These are phyloP conservation scores for Setipinna tenuifilis DNA, from an alignment of 2,797 vertebrate genomes.

Conservation along the genomic window DNA sequence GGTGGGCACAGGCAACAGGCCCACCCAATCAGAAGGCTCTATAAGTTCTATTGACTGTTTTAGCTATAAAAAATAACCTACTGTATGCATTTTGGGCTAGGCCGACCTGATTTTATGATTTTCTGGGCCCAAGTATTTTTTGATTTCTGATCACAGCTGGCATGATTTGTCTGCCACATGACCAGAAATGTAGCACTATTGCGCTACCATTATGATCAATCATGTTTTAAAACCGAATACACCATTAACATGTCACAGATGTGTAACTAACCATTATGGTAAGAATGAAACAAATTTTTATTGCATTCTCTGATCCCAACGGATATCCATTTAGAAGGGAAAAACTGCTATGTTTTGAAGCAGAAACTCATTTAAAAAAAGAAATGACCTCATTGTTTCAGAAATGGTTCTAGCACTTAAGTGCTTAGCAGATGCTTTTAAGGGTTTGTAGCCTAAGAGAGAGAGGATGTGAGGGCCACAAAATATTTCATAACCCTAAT, in stretches of 20 bases:
- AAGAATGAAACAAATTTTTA: background rate
- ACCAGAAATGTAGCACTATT: too few relatives aligned
- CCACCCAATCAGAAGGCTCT: too few relatives aligned
- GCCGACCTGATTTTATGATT: too few relatives aligned
- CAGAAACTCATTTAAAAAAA: background rate
- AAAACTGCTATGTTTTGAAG: background rate
- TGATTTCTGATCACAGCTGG: too few relatives aligned
- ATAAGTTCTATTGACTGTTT: too few relatives aligned
- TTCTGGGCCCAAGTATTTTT: too few relatives aligned
- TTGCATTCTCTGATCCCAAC: background rate
- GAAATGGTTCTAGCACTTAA: constrained; percentile 2
- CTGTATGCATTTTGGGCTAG: too few relatives aligned
- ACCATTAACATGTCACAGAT: background rate
- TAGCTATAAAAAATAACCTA: too few relatives aligned
- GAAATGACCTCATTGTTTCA: constrained; percentile 22
- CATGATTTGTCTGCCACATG: too few relatives aligned
- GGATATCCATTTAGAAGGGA: background rate
- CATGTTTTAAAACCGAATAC: too few relatives aligned
- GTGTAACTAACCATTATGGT: background rate
- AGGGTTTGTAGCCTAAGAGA: background rate
- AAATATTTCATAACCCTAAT: constrained; percentile 3
- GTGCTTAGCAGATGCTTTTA: constrained; percentile 1
- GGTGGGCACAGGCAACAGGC: too few relatives aligned
- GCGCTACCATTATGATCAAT: too few relatives aligned
- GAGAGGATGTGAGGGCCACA: background rate